Percentiles rank a stretch among this genome's conserved stretches.
Evolutionary conservation across 2,113 vertebrate species (phyloP).

Genomic region (Meriones unguiculatus): DNA sequence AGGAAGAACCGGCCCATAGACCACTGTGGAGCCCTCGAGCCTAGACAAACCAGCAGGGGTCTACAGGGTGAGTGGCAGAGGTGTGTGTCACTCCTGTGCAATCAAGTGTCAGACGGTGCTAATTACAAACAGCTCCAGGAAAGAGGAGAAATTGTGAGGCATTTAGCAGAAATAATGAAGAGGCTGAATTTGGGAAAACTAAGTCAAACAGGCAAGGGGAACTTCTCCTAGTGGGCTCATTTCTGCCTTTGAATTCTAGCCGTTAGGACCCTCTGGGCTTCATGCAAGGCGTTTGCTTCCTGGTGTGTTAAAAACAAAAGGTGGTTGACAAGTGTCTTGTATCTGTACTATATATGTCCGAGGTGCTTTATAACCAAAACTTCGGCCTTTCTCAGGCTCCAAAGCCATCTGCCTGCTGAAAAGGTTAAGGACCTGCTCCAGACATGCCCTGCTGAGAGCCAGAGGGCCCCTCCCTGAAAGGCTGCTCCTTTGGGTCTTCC

Average conservation of each 20-base stretch:
- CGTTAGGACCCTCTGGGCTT: not conserved
- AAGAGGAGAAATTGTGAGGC: not conserved
- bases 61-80: not conserved
- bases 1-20: not conserved
- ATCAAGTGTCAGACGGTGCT: not conserved
- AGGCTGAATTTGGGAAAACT: not conserved
- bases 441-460: not conserved
- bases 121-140: not conserved
- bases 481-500: not conserved
- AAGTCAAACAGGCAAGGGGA: not conserved
- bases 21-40: not conserved
- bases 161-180: constrained; percentile 1
- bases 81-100: not conserved
- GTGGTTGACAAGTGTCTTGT: not conserved
- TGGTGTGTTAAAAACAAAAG: not conserved
- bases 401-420: not conserved
- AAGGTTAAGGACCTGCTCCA: not conserved
- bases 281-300: not conserved
- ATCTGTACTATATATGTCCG: too few species aligned
- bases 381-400: not conserved
- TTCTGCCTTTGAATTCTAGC: not conserved
- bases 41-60: not conserved
- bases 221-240: not conserved
- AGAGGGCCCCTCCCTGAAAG: not conserved
- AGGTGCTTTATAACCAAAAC: not conserved